Percentiles rank a stretch among this genome's conserved stretches.
Evolutionary conservation across 2,888 invertebrate genomes (phyloP).

Genomic region (Smittia sp.): DNA sequence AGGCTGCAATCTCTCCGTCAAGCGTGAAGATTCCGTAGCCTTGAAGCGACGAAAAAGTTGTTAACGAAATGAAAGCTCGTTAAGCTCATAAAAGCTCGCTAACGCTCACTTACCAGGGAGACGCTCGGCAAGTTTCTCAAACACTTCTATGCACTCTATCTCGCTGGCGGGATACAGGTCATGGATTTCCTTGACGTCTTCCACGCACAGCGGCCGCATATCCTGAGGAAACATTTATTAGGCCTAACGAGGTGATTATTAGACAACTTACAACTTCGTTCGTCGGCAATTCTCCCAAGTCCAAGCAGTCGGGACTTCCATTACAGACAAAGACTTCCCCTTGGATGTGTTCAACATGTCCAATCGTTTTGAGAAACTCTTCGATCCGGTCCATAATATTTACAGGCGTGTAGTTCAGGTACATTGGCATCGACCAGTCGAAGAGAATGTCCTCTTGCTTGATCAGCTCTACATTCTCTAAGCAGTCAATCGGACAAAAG

Average conservation of each 20-base stretch:
- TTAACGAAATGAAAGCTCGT: too few species aligned
- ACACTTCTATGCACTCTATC: slow-evolving; percentile 80
- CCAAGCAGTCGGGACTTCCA: slow-evolving; percentile 60
- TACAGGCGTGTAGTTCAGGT: slow-evolving; percentile 82
- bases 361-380: slow-evolving; percentile 64
- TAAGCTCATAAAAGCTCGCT: background rate
- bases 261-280: slow-evolving; percentile 33
- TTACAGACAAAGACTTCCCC: slow-evolving; percentile 78
- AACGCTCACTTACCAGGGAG: slow-evolving; percentile 56
- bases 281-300: slow-evolving; percentile 54
- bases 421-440: slow-evolving; percentile 76
- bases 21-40: slow-evolving; percentile 75
- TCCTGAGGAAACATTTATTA: slow-evolving; percentile 55
- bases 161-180: slow-evolving; percentile 85
- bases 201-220: slow-evolving; percentile 71
- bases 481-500: slow-evolving; percentile 75
- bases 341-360: slow-evolving; percentile 69
- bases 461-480: slow-evolving; percentile 69
- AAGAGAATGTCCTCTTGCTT: slow-evolving; percentile 74
- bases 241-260: background rate
- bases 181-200: slow-evolving; percentile 78
- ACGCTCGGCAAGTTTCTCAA: slow-evolving; percentile 73
- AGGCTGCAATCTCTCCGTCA: slow-evolving; percentile 72
- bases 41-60: background rate
- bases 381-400: slow-evolving; percentile 75